These are phyloP conservation scores for Tapera naevia DNA, from an alignment of 2,797 vertebrate species.

Conservation along the genomic window DNA sequence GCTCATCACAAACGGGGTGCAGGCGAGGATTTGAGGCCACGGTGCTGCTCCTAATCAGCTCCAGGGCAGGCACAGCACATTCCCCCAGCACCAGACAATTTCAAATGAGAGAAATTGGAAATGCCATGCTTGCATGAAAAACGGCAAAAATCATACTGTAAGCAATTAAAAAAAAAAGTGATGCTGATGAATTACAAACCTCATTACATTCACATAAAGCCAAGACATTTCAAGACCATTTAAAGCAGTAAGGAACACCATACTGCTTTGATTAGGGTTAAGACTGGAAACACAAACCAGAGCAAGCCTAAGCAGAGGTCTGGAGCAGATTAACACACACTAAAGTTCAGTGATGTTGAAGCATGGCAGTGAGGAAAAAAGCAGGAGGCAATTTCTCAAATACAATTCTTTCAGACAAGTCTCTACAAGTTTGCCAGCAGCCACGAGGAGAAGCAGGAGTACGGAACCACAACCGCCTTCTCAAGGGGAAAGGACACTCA, in stretches of 20 bases:
- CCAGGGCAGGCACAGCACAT: neutral
- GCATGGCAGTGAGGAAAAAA: neutral
- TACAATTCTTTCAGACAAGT: neutral
- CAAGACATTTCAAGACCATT: neutral
- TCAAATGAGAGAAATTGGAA: neutral
- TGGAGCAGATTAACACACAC: constrained; percentile 25
- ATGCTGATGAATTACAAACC: neutral
- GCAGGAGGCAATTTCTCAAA: neutral
- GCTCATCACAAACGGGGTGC: too few species aligned
- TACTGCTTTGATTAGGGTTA: constrained; percentile 35
- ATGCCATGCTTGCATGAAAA: neutral
- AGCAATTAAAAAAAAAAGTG: neutral
- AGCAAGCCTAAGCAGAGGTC: constrained; percentile 47
- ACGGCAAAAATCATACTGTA: neutral
- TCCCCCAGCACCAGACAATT: neutral
- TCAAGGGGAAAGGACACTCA: neutral
- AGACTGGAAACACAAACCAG: constrained; percentile 35
- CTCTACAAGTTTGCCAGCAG: neutral
- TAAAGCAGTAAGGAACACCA: neutral
- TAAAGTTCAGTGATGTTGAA: constrained; percentile 16
- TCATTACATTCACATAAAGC: neutral
- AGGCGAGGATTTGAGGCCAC: neutral
- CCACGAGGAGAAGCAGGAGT: neutral
- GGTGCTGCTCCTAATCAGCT: neutral
- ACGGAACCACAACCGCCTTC: neutral